Percentiles rank a stretch among this genome's conserved stretches.
These are phyloP conservation scores for Paedocypris micromegethes DNA, from an alignment of 2,797 vertebrate species.

Conservation along the genomic window DNA sequence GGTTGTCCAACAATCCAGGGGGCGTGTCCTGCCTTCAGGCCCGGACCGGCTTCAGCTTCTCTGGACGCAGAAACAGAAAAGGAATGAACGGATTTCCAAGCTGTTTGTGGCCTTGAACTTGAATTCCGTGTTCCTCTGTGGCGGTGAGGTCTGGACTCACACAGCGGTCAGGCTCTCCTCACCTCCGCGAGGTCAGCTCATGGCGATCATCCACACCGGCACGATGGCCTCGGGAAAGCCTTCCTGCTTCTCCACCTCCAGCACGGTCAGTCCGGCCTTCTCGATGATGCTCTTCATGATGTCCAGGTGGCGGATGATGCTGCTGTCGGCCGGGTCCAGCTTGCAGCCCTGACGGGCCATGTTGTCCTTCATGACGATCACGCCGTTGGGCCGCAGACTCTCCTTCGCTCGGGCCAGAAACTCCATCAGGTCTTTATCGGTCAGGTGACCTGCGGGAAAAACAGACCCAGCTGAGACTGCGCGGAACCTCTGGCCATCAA, in stretches of 20 bases:
- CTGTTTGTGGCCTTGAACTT: no score
- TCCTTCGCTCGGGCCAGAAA: slow-evolving; percentile 82
- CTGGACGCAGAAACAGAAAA: no score
- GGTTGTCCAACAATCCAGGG: no score
- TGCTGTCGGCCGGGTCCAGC: slow-evolving; percentile 85
- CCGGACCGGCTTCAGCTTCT: no score
- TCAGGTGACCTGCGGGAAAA: slow-evolving; percentile 76
- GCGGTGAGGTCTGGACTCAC: no score
- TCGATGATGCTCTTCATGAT: slow-evolving; percentile 79
- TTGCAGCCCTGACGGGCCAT: slow-evolving; percentile 86
- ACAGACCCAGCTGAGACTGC: neutral
- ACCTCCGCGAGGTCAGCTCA: slow-evolving; percentile 57
- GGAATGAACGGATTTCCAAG: no score
- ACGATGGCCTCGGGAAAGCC: slow-evolving; percentile 86
- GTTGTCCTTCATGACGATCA: slow-evolving; percentile 92
- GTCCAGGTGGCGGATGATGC: slow-evolving; percentile 85
- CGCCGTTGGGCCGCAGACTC: slow-evolving; percentile 78
- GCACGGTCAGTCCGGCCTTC: slow-evolving; percentile 78
- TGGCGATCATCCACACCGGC: slow-evolving; percentile 90
- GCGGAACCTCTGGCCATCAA: no score
- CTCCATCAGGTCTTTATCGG: slow-evolving; percentile 85
- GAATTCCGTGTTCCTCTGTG: no score
- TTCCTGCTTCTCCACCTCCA: slow-evolving; percentile 77
- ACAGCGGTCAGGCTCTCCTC: neutral
- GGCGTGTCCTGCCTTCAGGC: no score